Conservation (phyloP, 2,888 invertebrate genomes). For the Prosopocoilus inquinatus region DNA sequence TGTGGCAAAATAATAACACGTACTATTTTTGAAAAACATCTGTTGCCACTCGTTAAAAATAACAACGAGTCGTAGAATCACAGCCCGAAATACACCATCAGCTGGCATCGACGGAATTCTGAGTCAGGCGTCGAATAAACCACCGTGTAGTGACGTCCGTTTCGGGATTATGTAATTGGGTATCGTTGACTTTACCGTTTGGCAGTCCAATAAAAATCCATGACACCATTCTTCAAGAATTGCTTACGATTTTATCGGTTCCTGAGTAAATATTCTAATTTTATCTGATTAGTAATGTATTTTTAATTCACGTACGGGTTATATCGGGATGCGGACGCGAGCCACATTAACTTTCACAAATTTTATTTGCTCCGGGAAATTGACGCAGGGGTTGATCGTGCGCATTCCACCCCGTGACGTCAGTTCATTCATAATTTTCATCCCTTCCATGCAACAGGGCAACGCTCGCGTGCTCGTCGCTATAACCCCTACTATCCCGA, state of each 20-base stretch:
- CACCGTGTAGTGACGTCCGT: conserved; percentile 27
- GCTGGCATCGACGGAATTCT: conserved; percentile 38
- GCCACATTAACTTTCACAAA: too few species aligned
- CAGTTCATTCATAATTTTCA: conserved; percentile 39
- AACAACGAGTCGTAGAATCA: conserved; percentile 41
- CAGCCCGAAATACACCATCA: conserved; percentile 41
- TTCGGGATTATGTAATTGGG: conserved; percentile 15
- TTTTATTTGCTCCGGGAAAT: not conserved
- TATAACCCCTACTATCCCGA: conserved; percentile 15
- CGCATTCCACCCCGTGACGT: conserved; percentile 32
- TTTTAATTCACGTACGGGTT: not conserved
- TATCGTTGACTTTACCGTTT: conserved; percentile 1
- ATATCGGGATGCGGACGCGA: conserved; percentile 9
- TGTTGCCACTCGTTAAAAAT: conserved; percentile 45
- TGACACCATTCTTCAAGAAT: conserved; percentile 20
- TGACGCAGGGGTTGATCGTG: conserved; percentile 11
- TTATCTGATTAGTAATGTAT: conserved; percentile 5
- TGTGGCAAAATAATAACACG: conserved; percentile 32
- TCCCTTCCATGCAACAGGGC: conserved; percentile 29
- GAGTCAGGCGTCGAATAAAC: conserved; percentile 40
- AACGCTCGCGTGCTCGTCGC: conserved; percentile 15
- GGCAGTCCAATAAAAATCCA: conserved; percentile 8
- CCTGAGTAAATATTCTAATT: not conserved
- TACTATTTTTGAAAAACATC: conserved; percentile 41
- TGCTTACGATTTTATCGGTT: conserved; percentile 6